Evolutionary conservation across 1,140 invertebrate genomes (phyloP), one percentile per base, ranked within the genome.

Genomic region (Ceratina japonica): DNA sequence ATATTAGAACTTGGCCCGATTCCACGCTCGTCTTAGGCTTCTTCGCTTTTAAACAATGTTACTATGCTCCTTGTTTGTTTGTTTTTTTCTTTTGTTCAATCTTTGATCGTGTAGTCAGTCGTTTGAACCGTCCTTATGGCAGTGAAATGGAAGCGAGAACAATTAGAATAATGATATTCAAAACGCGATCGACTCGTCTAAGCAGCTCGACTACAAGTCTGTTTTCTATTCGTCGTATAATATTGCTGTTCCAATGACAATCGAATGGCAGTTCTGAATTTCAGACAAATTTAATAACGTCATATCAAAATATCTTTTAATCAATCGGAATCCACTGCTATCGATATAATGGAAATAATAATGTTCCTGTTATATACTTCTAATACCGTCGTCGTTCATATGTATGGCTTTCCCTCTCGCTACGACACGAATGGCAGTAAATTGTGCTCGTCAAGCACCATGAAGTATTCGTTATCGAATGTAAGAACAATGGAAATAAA

Each of bases 91-190:
- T 44, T 44, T 44, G 10, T 49, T 56, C 12, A 44, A 44, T 44
- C 63, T 80, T 80, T 66, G 72, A 79, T 81, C 59, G 54, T 74
- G 62, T 61, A 64, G 65, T 86, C 83, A 85, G 83, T 85, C 74
- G 27, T 73, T 68, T 76, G 72, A 82, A 82, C n/a, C 65, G 74
- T 72, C 75, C 15, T 61, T 72, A 70, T 86, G 87, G 87, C 87
- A 89, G 87, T 89, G 87, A 87, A 76, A 81, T 86, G 87, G 87
- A 89, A 89, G 87, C 81, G 81, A 84, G 80, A 62, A 78, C 79
- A 82, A 79, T 49, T 18, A 37, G 66, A 58, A 65, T 44, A 44
- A 79, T 52, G 18, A 68, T 61, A 79, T 74, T 61, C 20, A 70
- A 76, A 61, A 13, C 51, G 3, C 49, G 18, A 49, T 70, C 66